Conservation (phyloP, 2,888 invertebrate genomes). For the Macaria notata region DNA sequence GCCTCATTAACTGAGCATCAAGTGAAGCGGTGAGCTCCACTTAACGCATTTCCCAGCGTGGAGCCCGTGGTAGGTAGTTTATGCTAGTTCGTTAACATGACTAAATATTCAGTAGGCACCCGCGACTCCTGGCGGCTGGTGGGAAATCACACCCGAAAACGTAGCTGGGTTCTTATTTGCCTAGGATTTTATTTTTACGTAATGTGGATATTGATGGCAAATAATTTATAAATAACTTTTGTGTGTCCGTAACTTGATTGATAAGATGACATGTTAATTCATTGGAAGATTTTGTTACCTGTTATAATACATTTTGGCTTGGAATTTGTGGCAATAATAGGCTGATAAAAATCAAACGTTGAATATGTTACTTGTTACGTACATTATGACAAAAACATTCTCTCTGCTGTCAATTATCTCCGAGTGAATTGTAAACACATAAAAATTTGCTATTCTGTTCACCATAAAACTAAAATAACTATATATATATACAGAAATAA, state of each 20-base stretch:
- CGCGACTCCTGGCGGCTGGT: conserved; percentile 10
- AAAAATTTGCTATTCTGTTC: conserved; percentile 21
- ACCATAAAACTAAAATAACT: conserved; percentile 30
- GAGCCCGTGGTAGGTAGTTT: conserved; percentile 31
- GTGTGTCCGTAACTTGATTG: no score
- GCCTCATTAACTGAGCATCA: no score
- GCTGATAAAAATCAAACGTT: no score
- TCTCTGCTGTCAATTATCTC: conserved; percentile 18
- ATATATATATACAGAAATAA: conserved; percentile 32
- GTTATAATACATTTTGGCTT: no score
- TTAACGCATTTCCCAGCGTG: conserved; percentile 4
- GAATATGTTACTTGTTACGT: no score
- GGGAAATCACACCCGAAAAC: conserved; percentile 36
- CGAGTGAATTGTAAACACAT: conserved; percentile 15
- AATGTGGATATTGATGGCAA: neutral
- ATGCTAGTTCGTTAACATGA: conserved; percentile 43
- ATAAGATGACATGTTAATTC: no score
- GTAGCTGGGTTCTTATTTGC: neutral
- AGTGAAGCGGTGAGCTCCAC: neutral
- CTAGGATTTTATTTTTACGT: neutral
- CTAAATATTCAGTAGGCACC: conserved; percentile 49
- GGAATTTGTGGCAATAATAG: no score
- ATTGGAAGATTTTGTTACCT: no score
- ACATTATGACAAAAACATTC: neutral
- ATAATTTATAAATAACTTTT: no score